These are phyloP conservation scores for Podabrus alpinus DNA, from an alignment of 2,888 invertebrate genomes.

Conservation along the genomic window DNA sequence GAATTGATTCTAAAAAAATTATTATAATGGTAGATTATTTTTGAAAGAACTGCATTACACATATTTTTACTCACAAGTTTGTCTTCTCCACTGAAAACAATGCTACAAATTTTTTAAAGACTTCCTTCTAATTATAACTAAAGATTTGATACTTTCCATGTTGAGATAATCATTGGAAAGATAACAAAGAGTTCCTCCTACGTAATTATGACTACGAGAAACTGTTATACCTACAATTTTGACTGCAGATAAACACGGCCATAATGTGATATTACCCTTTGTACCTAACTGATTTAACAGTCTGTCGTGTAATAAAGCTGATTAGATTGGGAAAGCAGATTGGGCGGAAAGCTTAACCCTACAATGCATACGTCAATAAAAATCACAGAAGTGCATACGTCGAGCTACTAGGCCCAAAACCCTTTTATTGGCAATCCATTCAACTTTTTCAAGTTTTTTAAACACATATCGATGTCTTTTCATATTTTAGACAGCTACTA, in stretches of 20 bases:
- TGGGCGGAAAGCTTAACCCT: not conserved
- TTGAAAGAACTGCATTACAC: not conserved
- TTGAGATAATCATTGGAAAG: not conserved
- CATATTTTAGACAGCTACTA: too few relatives aligned
- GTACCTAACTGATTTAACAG: slow-evolving; percentile 9
- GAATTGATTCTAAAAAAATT: not conserved
- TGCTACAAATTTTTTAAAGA: not conserved
- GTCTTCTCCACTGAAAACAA: not conserved
- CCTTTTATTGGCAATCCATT: too few relatives aligned
- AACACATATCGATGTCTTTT: too few relatives aligned
- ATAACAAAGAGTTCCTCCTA: not conserved
- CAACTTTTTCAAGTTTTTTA: too few relatives aligned
- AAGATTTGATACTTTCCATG: not conserved
- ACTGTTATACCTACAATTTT: not conserved
- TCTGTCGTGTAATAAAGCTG: not conserved
- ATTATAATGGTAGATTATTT: not conserved
- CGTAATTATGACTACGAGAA: not conserved
- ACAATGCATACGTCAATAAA: too few relatives aligned
- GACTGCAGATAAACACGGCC: slow-evolving; percentile 3
- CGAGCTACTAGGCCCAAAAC: too few relatives aligned
- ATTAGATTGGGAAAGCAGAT: too few relatives aligned
- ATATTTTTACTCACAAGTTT: not conserved
- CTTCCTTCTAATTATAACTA: not conserved
- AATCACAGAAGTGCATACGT: too few relatives aligned
- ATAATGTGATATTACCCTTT: slow-evolving; percentile 11